These are phyloP conservation scores for Piezodorus guildinii DNA, from an alignment of 1,140 invertebrate genomes.

Conservation along the genomic window DNA sequence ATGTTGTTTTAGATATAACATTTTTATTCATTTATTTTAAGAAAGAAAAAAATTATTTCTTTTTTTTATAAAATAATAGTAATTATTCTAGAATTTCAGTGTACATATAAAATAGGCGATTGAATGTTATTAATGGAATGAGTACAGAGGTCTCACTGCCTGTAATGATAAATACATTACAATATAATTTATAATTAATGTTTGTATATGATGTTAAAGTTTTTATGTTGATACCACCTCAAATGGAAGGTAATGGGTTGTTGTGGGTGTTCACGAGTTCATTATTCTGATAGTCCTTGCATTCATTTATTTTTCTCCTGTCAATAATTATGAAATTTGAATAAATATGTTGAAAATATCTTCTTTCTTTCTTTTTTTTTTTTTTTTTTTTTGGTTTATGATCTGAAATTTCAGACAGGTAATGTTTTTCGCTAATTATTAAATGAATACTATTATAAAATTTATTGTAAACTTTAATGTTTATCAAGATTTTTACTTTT, in stretches of 20 bases:
- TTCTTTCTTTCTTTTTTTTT: too few species aligned
- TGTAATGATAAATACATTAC: conserved; percentile 13
- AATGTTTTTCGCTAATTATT: neutral
- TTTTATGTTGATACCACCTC: neutral
- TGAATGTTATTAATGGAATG: neutral
- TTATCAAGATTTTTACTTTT: neutral
- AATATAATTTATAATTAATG: neutral
- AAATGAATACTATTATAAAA: neutral
- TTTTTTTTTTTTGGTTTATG: too few species aligned
- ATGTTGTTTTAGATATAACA: conserved; percentile 14
- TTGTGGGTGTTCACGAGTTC: neutral
- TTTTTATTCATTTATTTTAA: conserved; percentile 3
- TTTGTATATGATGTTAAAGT: conserved; percentile 1
- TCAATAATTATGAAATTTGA: neutral
- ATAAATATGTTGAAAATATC: too few species aligned
- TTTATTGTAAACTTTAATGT: neutral
- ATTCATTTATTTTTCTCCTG: neutral
- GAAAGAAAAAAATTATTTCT: neutral
- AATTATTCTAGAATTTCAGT: conserved; percentile 10
- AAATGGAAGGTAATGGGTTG: neutral
- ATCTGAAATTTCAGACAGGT: too few species aligned
- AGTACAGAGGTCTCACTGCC: conserved; percentile 8
- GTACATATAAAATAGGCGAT: conserved; percentile 6
- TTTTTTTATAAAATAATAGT: neutral
- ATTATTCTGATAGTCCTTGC: neutral